These are phyloP conservation scores for Aleiodes alternator DNA, from an alignment of 2,888 invertebrate genomes.

Conservation along the genomic window DNA sequence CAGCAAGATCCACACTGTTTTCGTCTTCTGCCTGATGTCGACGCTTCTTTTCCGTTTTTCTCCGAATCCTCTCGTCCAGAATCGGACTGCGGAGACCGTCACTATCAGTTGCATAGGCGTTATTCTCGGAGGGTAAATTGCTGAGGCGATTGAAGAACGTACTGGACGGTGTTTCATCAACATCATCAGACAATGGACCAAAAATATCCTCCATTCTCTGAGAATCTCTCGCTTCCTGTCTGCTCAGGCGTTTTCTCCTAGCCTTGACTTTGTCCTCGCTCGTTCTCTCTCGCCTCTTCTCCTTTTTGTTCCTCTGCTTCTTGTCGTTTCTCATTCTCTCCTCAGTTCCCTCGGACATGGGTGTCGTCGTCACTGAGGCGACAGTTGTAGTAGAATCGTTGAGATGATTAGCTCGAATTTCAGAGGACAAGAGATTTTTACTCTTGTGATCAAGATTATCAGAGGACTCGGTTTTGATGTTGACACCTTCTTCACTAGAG, in stretches of 20 bases:
- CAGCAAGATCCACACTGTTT: conserved; percentile 87
- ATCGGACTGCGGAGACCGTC: conserved; percentile 73
- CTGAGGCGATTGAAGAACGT: conserved; percentile 68
- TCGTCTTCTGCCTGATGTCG: conserved; percentile 81
- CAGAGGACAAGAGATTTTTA: conserved; percentile 58
- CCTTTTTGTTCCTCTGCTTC: conserved; percentile 74
- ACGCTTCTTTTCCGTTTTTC: conserved; percentile 72
- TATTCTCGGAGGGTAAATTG: conserved; percentile 66
- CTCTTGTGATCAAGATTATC: conserved; percentile 64
- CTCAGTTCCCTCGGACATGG: conserved; percentile 53
- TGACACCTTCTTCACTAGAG: conserved; percentile 72
- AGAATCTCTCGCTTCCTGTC: conserved; percentile 79
- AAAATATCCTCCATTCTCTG: conserved; percentile 90
- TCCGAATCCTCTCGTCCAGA: conserved; percentile 68
- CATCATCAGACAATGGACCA: conserved; percentile 89
- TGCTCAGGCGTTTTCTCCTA: conserved; percentile 72
- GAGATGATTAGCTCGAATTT: conserved; percentile 60
- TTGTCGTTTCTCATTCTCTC: conserved; percentile 74
- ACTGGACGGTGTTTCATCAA: conserved; percentile 73
- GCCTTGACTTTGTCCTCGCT: conserved; percentile 72
- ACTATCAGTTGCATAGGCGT: conserved; percentile 78
- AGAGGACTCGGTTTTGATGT: conserved; percentile 63
- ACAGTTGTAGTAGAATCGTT: conserved; percentile 53
- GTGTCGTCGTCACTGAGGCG: conserved; percentile 32
- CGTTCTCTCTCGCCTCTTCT: conserved; percentile 72